Conservation (phyloP, 2,797 vertebrate species). For the Rachycentron canadum region DNA sequence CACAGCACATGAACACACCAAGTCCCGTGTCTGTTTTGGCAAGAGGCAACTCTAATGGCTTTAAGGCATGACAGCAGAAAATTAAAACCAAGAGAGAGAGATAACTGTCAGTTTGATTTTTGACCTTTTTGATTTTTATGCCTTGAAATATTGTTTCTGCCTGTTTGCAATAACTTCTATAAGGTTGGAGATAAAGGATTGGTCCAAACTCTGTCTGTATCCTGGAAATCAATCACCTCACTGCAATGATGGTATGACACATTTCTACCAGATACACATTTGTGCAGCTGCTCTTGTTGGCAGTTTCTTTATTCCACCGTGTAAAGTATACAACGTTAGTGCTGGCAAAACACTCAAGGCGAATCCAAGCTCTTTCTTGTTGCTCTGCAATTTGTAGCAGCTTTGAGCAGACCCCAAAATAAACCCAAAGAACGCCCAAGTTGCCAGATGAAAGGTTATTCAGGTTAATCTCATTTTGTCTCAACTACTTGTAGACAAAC, state of each 20-base stretch:
- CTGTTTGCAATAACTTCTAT: conserved; percentile 52
- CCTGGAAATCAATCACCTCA: conserved; percentile 57
- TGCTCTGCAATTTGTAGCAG: conserved; percentile 29
- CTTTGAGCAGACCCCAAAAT: conserved; percentile 39
- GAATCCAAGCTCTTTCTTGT: conserved; percentile 27
- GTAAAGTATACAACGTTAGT: conserved; percentile 50
- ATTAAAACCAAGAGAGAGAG: conserved; percentile 69
- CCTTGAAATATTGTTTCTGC: conserved; percentile 61
- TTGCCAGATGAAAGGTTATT: conserved; percentile 35
- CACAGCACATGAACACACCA: conserved; percentile 50
- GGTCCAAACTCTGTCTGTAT: conserved; percentile 47
- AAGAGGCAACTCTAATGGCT: conserved; percentile 47
- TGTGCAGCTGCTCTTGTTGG: conserved; percentile 75
- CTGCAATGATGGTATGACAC: conserved; percentile 47
- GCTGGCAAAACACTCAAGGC: conserved; percentile 35
- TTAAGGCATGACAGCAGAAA: conserved; percentile 66
- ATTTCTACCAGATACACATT: conserved; percentile 55
- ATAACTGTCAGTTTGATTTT: conserved; percentile 62
- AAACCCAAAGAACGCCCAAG: conserved; percentile 10
- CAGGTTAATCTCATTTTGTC: conserved; percentile 33
- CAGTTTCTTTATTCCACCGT: conserved; percentile 40
- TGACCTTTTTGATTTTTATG: conserved; percentile 60
- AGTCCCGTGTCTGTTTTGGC: conserved; percentile 68
- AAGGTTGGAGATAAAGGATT: conserved; percentile 50
- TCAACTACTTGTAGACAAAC: conserved; percentile 12